Conservation (phyloP, 1,140 invertebrate genomes). For the Drosophila erecta region DNA sequence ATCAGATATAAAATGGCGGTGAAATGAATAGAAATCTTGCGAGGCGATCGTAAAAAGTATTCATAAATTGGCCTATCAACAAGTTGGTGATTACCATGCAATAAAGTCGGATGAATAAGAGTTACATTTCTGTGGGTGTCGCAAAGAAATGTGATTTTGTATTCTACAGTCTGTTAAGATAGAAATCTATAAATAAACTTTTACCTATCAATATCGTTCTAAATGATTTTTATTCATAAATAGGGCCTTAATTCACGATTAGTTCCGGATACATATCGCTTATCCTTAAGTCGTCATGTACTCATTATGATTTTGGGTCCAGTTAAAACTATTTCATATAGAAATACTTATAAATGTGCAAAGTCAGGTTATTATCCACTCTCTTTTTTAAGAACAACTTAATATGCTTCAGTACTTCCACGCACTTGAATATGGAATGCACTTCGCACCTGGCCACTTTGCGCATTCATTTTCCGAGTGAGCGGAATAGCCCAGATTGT, state of each 20-base stretch:
- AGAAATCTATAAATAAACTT: not conserved
- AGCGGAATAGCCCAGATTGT: conserved; percentile 24
- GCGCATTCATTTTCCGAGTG: not conserved
- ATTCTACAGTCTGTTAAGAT: not conserved
- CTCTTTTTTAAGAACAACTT: not conserved
- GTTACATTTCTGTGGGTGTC: not conserved
- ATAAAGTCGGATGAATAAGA: conserved; percentile 13
- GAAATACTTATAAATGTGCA: not conserved
- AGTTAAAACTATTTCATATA: too few relatives aligned
- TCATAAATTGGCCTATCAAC: conserved; percentile 68
- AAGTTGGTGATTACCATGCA: conserved; percentile 31
- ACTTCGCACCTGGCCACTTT: conserved; percentile 6
- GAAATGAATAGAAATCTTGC: conserved; percentile 53
- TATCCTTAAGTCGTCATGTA: too few relatives aligned
- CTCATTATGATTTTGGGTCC: too few relatives aligned
- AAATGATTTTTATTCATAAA: not conserved
- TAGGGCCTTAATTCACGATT: not conserved
- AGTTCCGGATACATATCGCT: too few relatives aligned
- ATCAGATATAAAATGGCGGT: conserved; percentile 59
- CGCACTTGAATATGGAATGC: not conserved
- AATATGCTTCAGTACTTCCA: not conserved
- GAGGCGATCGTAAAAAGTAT: conserved; percentile 45
- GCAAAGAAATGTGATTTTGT: not conserved
- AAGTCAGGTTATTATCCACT: not conserved
- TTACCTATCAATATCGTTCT: too few relatives aligned